Percentiles rank a stretch among this genome's conserved stretches.
These are phyloP conservation scores for Tragulus kanchil DNA, from an alignment of 2,113 vertebrate genomes.

Conservation along the genomic window DNA sequence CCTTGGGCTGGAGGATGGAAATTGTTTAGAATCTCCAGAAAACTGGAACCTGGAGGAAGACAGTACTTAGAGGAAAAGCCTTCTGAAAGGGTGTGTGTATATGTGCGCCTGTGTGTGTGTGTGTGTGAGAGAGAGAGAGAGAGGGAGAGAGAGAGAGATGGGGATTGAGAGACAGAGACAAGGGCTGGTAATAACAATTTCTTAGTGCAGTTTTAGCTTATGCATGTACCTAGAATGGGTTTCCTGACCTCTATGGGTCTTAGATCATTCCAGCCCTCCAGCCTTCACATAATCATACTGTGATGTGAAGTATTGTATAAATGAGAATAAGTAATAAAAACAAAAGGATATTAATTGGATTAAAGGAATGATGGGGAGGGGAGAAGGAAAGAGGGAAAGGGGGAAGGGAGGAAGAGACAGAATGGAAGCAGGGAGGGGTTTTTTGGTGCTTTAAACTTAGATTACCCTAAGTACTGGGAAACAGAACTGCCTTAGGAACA, in stretches of 20 bases:
- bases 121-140: too few species aligned
- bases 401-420: background rate
- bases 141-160: background rate
- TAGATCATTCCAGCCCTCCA: background rate
- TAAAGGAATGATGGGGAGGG: background rate
- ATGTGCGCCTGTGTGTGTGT: background rate
- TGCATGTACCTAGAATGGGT: background rate
- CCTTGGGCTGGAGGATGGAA: background rate
- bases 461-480: background rate
- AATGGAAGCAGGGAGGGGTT: background rate
- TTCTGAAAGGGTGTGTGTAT: background rate
- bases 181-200: background rate
- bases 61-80: background rate
- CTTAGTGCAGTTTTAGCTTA: background rate
- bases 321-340: constrained; percentile 18
- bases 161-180: background rate
- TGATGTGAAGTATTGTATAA: background rate
- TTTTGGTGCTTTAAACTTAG: background rate
- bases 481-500: background rate
- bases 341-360: background rate
- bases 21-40: background rate
- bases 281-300: background rate
- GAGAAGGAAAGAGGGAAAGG: background rate
- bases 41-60: background rate
- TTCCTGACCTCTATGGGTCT: background rate